Evolutionary conservation across 2,888 invertebrate genomes (phyloP), one percentile per base, ranked within the genome.

Genomic region (Microplitis manilae): DNA sequence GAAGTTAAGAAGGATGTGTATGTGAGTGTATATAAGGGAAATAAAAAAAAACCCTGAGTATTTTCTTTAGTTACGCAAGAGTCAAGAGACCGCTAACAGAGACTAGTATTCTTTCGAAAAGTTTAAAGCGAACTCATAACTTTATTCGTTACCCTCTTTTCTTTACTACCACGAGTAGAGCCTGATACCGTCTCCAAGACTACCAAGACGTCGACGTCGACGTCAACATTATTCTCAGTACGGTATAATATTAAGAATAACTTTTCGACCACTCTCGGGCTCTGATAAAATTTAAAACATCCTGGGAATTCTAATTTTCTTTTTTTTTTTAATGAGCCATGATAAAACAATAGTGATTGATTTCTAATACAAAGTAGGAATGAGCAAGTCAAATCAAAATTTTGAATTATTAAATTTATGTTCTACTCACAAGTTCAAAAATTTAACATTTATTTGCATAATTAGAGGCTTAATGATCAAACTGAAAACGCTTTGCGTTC

Each of bases 161-260:
- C 82, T 84, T 50, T 50, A 8, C 13, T 8, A 8, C 50, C 9
- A 8, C 50, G 50, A 50, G 50, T 50, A 50, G 30, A 30, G 30
- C 30, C 50, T 13, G 13, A 13, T 50, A 50, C 50, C 13, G 50
- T 30, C 30, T 30, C 30, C 30, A 30, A 30, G 30, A 50, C 50
- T 8, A 50, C 50, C 50, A 13, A 50, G 50, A 50, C 9, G 9
- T 8, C 73, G 50, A 13, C 50, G 9, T 8, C 73, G 78, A 83
- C 85, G 84, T 85, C 86, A 86, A 86, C 85, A 85, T 86, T 86
- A 85, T 86, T 86, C 85, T 84, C 84, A 4, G 50, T 13, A 30
- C 13, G 20, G 84, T 82, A 86, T 86, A 86, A 86, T 86, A 85
- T 81, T 30, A 81, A 83, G 81, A 82, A 85, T 86, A 86, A 86